Evolutionary conservation across 2,888 invertebrate genomes (phyloP).

Genomic region (Caenorhabditis zanzibari): DNA sequence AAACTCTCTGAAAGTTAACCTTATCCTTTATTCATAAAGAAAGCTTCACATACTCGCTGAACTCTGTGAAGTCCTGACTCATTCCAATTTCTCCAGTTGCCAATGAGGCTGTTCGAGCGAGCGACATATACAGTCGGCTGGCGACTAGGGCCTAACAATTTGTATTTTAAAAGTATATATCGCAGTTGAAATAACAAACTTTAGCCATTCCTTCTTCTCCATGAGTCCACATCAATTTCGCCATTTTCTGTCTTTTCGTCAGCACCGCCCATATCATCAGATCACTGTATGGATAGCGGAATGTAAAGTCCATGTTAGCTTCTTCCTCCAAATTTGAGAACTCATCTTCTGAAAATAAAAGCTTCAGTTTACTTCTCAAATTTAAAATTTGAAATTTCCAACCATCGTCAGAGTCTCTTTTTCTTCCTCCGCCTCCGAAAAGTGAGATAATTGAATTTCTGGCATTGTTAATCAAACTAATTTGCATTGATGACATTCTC

Average conservation of each 20-base stretch:
- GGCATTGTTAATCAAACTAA: constrained; percentile 68
- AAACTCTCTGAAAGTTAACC: constrained; percentile 77
- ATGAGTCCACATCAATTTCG: constrained; percentile 97
- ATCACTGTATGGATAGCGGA: constrained; percentile 93
- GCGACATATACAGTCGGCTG: constrained; percentile 92
- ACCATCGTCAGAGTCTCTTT: constrained; percentile 57
- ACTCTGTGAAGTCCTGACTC: constrained; percentile 72
- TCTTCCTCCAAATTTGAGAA: constrained; percentile 68
- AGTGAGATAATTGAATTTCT: constrained; percentile 72
- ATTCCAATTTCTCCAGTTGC: constrained; percentile 94
- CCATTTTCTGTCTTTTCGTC: constrained; percentile 94
- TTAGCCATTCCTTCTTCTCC: constrained; percentile 98
- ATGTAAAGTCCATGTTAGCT: constrained; percentile 73
- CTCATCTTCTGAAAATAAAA: constrained; percentile 52
- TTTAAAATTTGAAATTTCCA: no score
- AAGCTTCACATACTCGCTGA: constrained; percentile 65
- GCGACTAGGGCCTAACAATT: constrained; percentile 71
- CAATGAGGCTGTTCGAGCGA: constrained; percentile 97
- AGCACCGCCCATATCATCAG: constrained; percentile 95
- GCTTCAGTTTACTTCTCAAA: no score
- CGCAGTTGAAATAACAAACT: not conserved
- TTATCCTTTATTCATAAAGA: not conserved
- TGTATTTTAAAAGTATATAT: not conserved
- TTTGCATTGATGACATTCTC: constrained; percentile 64
- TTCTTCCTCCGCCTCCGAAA: constrained; percentile 49